These are phyloP conservation scores for Gallinago nigripennis DNA, from an alignment of 2,797 vertebrate species.

Conservation along the genomic window DNA sequence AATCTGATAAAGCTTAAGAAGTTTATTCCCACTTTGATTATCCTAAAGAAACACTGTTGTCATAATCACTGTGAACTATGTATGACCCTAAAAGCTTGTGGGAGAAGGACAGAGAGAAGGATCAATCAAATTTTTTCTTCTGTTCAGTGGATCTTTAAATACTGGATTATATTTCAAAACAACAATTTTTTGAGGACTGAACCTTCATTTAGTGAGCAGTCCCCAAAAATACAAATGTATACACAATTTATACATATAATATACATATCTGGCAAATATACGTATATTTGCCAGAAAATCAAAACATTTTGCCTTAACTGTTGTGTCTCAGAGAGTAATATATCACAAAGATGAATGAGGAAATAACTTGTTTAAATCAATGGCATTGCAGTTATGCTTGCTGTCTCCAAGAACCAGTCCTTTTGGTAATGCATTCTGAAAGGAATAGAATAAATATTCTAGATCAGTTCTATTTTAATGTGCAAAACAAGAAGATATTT, in stretches of 20 bases:
- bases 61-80: background rate
- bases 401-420: background rate
- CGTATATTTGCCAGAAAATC: background rate
- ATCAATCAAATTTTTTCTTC: background rate
- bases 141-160: conserved; percentile 23
- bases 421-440: background rate
- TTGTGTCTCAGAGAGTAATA: background rate
- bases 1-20: background rate
- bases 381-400: background rate
- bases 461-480: background rate
- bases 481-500: background rate
- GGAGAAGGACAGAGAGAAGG: background rate
- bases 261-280: too few relatives aligned
- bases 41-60: background rate
- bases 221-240: background rate
- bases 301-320: background rate
- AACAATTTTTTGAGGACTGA: background rate
- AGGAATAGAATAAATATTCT: background rate
- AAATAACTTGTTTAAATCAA: background rate
- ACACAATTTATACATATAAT: background rate
- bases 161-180: conserved; percentile 1
- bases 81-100: background rate
- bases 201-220: background rate
- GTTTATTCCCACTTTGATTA: background rate
- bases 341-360: background rate